Evolutionary conservation across 2,113 vertebrate species (phyloP).

Genomic region (Glaucomys volans): DNA sequence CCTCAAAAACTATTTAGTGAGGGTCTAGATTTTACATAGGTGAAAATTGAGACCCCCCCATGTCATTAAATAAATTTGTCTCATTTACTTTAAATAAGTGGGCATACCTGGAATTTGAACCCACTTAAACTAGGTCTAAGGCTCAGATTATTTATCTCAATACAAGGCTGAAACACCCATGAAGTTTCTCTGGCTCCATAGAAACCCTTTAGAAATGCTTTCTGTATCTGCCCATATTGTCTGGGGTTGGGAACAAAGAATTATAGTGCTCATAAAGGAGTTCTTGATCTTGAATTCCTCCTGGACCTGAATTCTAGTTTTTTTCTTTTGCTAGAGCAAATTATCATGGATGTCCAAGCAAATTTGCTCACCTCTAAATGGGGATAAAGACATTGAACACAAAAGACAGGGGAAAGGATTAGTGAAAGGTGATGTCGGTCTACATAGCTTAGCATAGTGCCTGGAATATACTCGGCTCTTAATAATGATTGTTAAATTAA

Average conservation of each 20-base stretch:
- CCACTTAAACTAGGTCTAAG: background rate
- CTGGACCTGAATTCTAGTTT: background rate
- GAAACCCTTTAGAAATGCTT: too few species aligned
- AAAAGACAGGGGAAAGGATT: background rate
- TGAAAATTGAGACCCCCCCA: background rate
- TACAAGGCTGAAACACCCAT: rapidly evolving
- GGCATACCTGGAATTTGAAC: background rate
- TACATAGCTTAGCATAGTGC: background rate
- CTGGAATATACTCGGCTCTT: background rate
- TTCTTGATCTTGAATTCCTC: background rate
- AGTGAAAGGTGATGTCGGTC: background rate
- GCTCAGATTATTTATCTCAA: background rate
- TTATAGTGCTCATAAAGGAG: background rate
- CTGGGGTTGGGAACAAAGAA: rapidly evolving
- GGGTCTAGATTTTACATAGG: background rate
- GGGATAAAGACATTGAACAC: background rate
- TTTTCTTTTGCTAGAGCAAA: background rate
- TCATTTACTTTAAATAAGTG: background rate
- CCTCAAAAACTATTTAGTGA: background rate
- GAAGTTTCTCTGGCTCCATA: background rate
- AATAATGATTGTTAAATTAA: background rate
- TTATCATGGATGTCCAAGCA: background rate
- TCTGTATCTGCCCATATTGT: background rate
- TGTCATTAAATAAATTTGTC: background rate
- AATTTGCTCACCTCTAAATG: background rate